phyloP scores from a whole-genome alignment of 2,797 vertebrate species.

The Moxostoma hubbsi region DNA sequence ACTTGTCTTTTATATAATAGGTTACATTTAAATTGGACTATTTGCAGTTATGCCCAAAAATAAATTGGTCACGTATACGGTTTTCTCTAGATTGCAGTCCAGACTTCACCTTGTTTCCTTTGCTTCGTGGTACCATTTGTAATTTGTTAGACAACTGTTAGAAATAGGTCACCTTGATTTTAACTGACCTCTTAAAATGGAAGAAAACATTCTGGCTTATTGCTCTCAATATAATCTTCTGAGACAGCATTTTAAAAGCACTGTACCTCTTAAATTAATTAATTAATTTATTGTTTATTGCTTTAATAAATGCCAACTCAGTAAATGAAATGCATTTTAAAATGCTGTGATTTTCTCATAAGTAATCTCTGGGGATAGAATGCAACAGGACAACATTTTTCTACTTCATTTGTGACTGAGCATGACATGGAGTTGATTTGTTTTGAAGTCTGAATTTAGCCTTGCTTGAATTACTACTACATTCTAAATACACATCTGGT shows the following conservation, averaged over 20 bases:
- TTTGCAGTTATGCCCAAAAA: conserved; percentile 1
- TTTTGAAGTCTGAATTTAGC: no score
- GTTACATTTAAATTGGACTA: conserved; percentile 22
- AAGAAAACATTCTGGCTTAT: conserved; percentile 28
- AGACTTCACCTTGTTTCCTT: conserved; percentile 24
- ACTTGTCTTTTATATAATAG: conserved; percentile 30
- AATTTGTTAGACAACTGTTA: conserved; percentile 20
- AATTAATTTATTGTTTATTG: conserved; percentile 19
- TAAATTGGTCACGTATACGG: background rate
- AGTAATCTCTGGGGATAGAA: background rate
- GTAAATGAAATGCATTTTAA: conserved; percentile 15
- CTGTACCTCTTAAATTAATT: conserved; percentile 1
- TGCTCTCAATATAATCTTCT: conserved; percentile 21
- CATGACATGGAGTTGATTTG: no score
- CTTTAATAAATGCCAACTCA: conserved; percentile 9
- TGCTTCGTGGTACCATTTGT: background rate
- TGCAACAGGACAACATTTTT: no score
- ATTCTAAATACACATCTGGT: no score
- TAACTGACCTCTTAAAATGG: conserved; percentile 6
- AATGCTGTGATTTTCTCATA: conserved; percentile 11
- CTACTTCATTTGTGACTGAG: no score
- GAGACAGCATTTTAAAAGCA: no score
- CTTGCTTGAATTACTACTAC: no score
- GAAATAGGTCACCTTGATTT: conserved; percentile 41
- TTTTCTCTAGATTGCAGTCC: conserved; percentile 8